Conservation (phyloP, 2,797 vertebrate species). For the Coluber constrictor region DNA sequence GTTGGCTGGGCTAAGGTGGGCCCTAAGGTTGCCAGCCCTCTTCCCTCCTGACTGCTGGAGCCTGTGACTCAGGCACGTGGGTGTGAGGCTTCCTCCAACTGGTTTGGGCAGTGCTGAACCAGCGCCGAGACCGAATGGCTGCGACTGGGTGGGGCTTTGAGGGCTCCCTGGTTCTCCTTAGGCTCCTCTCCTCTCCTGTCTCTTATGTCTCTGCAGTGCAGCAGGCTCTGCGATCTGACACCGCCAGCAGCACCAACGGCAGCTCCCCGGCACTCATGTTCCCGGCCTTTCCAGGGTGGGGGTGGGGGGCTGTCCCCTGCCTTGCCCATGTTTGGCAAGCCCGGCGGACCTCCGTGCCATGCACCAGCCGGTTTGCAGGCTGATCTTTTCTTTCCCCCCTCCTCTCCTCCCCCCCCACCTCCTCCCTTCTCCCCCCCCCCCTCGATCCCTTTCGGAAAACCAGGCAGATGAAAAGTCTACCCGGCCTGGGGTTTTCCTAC, state of each 20-base stretch:
- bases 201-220: constrained; percentile 47
- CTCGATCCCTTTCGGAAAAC: constrained; percentile 24
- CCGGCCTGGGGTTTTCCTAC: constrained; percentile 56
- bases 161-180: constrained; percentile 21
- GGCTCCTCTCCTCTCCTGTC: not conserved
- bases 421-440: not conserved
- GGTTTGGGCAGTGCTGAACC: constrained; percentile 27
- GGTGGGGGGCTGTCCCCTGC: constrained; percentile 25
- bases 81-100: constrained; percentile 26
- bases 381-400: constrained; percentile 5
- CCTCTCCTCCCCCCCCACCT: not conserved
- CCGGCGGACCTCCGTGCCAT: not conserved
- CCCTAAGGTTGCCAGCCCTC: not conserved
- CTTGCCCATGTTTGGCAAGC: constrained; percentile 40
- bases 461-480: constrained; percentile 59
- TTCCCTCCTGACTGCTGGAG: not conserved
- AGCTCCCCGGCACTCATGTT: constrained; percentile 8
- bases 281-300: not conserved
- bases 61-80: constrained; percentile 28
- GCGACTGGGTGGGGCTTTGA: constrained; percentile 36
- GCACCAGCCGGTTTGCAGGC: not conserved
- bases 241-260: not conserved
- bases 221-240: constrained; percentile 39
- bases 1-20: not conserved
- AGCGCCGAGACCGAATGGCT: constrained; percentile 20